Evolutionary conservation across 2,113 vertebrate genomes (phyloP).

Genomic region (Daphoenositta chrysoptera): DNA sequence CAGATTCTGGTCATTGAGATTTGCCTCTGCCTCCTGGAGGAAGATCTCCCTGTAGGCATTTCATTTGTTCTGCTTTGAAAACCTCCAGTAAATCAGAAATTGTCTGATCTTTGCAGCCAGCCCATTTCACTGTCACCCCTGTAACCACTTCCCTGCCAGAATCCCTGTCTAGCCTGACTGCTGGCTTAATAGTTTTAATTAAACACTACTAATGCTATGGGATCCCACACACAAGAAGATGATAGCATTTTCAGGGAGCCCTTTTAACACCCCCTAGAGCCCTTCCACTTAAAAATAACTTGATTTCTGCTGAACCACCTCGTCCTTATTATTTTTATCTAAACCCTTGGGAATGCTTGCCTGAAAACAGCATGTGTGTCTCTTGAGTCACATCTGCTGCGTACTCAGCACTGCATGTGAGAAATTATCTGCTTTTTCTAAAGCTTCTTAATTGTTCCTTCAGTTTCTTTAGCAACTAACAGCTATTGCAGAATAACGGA

Average conservation of each 20-base stretch:
- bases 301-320: neutral
- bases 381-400: constrained; percentile 24
- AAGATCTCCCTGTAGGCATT: neutral
- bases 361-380: constrained; percentile 25
- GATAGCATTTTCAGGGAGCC: neutral
- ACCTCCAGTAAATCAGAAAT: neutral
- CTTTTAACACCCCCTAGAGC: neutral
- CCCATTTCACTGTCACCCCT: neutral
- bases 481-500: neutral
- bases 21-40: neutral
- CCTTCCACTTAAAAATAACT: constrained; percentile 21
- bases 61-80: neutral
- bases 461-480: neutral
- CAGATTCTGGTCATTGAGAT: neutral
- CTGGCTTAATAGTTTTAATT: neutral
- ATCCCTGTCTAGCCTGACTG: neutral
- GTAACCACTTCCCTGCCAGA: neutral
- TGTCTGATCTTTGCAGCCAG: neutral
- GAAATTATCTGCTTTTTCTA: constrained; percentile 23
- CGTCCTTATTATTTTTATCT: constrained; percentile 26
- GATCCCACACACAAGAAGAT: neutral
- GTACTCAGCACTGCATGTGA: neutral
- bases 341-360: neutral
- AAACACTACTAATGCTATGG: neutral
- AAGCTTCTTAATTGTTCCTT: constrained; percentile 32